phyloP scores from a whole-genome alignment of 1,140 invertebrate genomes.

The Cherax quadricarinatus region DNA sequence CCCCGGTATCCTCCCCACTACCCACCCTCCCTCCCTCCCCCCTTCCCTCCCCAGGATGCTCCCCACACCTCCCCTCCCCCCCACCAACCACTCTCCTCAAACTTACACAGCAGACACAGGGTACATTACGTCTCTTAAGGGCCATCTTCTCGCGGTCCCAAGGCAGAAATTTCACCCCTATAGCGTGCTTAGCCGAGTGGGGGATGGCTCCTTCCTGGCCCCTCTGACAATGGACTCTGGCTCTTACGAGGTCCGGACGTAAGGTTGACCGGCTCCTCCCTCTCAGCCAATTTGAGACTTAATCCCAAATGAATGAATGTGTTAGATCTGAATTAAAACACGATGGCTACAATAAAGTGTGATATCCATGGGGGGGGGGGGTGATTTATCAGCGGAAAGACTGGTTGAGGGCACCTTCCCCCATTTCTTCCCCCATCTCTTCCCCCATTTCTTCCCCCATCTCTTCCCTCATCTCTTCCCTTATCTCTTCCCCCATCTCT shows the following conservation, averaged over 20 bases:
- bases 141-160: not conserved
- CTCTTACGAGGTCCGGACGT: not conserved
- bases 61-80: not conserved
- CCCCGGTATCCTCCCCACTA: too few species aligned
- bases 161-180: not conserved
- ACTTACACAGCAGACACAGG: not conserved
- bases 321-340: slow-evolving; percentile 64
- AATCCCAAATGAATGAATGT: slow-evolving; percentile 61
- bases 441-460: not conserved
- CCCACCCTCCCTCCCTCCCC: not conserved
- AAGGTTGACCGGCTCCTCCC: not conserved
- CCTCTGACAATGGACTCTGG: not conserved
- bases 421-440: not conserved
- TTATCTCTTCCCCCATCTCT: not conserved
- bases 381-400: slow-evolving; percentile 45
- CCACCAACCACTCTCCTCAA: not conserved
- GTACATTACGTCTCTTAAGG: slow-evolving; percentile 14
- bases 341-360: slow-evolving; percentile 61
- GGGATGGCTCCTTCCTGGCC: not conserved
- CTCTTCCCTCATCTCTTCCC: not conserved
- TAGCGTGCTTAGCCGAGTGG: not conserved
- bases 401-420: not conserved
- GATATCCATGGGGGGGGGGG: slow-evolving; percentile 25
- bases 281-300: slow-evolving; percentile 31
- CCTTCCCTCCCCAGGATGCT: not conserved